Evolutionary conservation across 2,888 invertebrate species (phyloP).

Genomic region (Eucriotettix oculatus): DNA sequence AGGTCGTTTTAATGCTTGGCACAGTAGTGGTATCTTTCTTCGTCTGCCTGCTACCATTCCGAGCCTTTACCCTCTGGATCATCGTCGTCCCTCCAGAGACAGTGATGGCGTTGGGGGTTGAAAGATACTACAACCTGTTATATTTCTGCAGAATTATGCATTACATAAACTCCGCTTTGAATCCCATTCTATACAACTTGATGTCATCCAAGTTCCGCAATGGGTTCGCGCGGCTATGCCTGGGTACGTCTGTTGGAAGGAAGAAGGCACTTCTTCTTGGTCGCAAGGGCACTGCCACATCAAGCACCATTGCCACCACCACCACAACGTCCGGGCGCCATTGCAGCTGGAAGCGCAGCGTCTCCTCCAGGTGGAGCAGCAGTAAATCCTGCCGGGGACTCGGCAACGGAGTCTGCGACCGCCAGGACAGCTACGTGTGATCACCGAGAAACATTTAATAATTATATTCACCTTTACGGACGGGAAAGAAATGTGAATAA

Average conservation of each 20-base stretch:
- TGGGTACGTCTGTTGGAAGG: slow-evolving; percentile 7
- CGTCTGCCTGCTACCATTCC: slow-evolving; percentile 74
- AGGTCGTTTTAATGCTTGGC: slow-evolving; percentile 68
- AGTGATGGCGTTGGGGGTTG: slow-evolving; percentile 47
- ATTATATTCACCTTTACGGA: no score
- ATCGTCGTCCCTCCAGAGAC: slow-evolving; percentile 54
- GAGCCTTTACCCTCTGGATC: slow-evolving; percentile 75
- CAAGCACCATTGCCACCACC: neutral
- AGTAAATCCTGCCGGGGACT: neutral
- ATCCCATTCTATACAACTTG: slow-evolving; percentile 80
- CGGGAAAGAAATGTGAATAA: no score
- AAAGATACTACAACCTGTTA: slow-evolving; percentile 65
- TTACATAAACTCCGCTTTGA: slow-evolving; percentile 79
- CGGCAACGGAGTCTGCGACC: neutral
- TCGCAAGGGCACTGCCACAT: neutral
- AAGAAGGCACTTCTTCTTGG: neutral
- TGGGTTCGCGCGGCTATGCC: slow-evolving; percentile 53
- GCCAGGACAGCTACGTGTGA: neutral
- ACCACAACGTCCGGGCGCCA: neutral
- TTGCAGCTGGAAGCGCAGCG: neutral
- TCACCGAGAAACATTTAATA: no score
- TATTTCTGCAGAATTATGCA: slow-evolving; percentile 77
- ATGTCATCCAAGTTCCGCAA: slow-evolving; percentile 84
- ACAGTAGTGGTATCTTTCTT: slow-evolving; percentile 84
- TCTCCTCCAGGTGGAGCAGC: no score